Base-by-base conservation (phyloP, 2,888 invertebrate genomes). In the Tribolium freemani region DNA sequence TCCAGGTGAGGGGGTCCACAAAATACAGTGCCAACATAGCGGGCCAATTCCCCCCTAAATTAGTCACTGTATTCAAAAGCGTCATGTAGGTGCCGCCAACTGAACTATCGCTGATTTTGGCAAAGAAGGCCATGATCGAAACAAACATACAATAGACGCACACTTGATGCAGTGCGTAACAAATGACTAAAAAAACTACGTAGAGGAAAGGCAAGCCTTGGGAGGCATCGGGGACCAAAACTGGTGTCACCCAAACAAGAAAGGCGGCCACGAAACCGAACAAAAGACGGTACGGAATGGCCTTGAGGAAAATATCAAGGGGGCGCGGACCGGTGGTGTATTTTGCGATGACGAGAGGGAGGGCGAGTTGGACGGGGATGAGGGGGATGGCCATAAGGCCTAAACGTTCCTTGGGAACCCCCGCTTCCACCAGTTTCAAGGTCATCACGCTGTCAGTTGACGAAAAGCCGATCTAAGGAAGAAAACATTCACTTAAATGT, bases 41-140 rank as follows among this genome's bases (percentile, higher is more conserved):
- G 0, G 99, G 98, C 99, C 98, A 99, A 84, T 97, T 98, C 4
- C 96, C 96, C n/a, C 99, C 99, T 71, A 99, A 90, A 88, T 99
- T 99, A 56, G 94, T 92, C 16, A 99, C 89, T 0, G 99, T 99
- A 86, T 99, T 99, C 10, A 99, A 88, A 60, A 99, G 89, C 0
- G 99, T 99, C 99, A 99, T 99, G 85, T 99, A 99, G 0, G 99
- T 99, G 3, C 99, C 98, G 1, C 99, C 99, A 0, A 99, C 96
- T 0, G 93, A 90, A 0, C 98, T 97, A 86, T 99, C 99, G 73
- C 98, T 98, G 58, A 99, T 93, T 87, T 96, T 94, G 0, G 99
- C 99, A 87, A 96, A 97, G 88, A 99, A 99, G 6, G 98, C 96
- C 98, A 99, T 99, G 71, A 94, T 91, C 0, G 98, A 93, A 3